Evolutionary conservation across 2,113 vertebrate genomes (phyloP).

Genomic region (Tupaia chinensis): DNA sequence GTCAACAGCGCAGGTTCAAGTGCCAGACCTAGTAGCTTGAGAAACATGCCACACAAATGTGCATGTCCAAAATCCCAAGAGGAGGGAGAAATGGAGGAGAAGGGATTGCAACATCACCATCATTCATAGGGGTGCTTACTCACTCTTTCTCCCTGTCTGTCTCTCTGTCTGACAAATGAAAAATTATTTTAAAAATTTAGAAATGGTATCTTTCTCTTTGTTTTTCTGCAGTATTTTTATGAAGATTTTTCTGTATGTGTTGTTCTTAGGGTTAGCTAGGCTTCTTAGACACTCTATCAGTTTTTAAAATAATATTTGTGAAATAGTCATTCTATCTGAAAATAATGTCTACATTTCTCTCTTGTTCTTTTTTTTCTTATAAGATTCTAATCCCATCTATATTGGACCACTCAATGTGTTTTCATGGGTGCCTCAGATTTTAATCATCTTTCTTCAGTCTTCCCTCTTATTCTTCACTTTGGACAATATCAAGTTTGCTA

Average conservation of each 20-base stretch:
- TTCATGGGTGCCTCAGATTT: background rate
- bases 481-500: background rate
- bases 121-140: too few relatives aligned
- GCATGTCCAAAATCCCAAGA: too few relatives aligned
- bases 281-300: background rate
- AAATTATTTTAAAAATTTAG: too few relatives aligned
- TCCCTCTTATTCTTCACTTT: background rate
- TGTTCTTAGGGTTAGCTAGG: background rate
- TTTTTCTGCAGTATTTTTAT: background rate
- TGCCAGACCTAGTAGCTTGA: too few relatives aligned
- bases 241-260: background rate
- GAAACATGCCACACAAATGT: too few relatives aligned
- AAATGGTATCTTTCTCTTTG: background rate
- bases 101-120: too few relatives aligned
- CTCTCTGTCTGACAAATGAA: too few relatives aligned
- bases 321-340: background rate
- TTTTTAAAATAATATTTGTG: background rate
- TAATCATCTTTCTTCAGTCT: background rate
- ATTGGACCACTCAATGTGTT: background rate
- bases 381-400: background rate
- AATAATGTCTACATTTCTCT: background rate
- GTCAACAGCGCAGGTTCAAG: too few relatives aligned
- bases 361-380: background rate
- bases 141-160: too few relatives aligned
- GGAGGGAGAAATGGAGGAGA: too few relatives aligned